Percentiles rank a stretch among this genome's conserved stretches.
phyloP scores from a whole-genome alignment of 2,888 invertebrate genomes.

The Chouioia cunea region DNA sequence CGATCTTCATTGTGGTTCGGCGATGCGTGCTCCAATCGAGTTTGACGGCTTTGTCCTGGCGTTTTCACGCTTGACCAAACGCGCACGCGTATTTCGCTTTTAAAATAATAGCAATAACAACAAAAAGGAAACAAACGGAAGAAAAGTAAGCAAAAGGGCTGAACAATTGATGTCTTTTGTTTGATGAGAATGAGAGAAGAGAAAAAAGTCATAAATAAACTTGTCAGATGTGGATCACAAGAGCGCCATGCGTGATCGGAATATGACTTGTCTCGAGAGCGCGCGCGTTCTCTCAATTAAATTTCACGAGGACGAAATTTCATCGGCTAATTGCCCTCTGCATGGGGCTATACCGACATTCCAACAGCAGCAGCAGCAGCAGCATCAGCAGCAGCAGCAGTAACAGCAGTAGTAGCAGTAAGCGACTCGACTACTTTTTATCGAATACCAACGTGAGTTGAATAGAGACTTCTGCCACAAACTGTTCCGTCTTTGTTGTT shows the following conservation, averaged over 20 bases:
- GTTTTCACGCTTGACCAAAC: slow-evolving; percentile 27
- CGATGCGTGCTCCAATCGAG: slow-evolving; percentile 57
- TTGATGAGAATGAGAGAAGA: background rate
- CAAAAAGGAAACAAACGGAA: slow-evolving; percentile 9
- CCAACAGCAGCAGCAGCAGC: slow-evolving; percentile 2
- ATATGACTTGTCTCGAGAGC: too few species aligned
- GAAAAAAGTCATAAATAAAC: slow-evolving; percentile 3
- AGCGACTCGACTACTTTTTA: slow-evolving; percentile 1
- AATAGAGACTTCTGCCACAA: too few species aligned
- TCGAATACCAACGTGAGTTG: too few species aligned
- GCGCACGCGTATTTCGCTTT: background rate
- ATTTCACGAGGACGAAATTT: slow-evolving; percentile 32
- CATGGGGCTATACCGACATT: background rate
- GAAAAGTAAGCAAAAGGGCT: slow-evolving; percentile 3
- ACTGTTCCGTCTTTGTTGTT: too few species aligned
- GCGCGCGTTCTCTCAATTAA: slow-evolving; percentile 12
- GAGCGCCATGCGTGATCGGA: too few species aligned
- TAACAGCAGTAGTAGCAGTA: slow-evolving; percentile 8
- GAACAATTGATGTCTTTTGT: slow-evolving; percentile 21
- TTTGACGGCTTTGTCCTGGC: slow-evolving; percentile 30
- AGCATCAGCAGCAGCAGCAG: background rate
- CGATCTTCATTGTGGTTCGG: slow-evolving; percentile 43
- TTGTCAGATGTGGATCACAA: background rate
- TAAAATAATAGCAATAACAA: too few species aligned
- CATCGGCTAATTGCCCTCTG: slow-evolving; percentile 28